Evolutionary conservation across 1,140 invertebrate species (phyloP), one percentile per base, ranked within the genome.

Genomic region (Thrips palmi): DNA sequence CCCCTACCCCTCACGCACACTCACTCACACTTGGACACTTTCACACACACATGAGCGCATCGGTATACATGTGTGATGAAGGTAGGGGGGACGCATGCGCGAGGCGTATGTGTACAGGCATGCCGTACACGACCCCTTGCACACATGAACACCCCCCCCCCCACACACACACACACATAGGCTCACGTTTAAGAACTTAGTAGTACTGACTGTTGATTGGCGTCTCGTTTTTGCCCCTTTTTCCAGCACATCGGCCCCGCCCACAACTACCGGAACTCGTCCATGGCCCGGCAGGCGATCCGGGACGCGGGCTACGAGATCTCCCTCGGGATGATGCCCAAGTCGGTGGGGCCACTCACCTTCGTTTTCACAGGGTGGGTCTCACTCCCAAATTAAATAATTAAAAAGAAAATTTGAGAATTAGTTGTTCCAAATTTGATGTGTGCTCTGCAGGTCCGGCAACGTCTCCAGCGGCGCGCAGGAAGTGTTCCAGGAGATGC

Each of bases 251-350:
- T 99, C 44, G 94, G 93, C 5, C 86, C 87, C 11, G 89, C 93
- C 0, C 96, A 99, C 51, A 98, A 98, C 57, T 99, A 99, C 60
- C 67, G 91, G 15, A 93, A 91, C 55, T 93, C 86, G 0, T 89
- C 89, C 41, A 96, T 96, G 85, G 93, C 93, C 0, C 68, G 85
- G 19, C 93, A 98, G 61, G 88, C 92, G 0, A 84, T 98, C 10
- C 60, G 96, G 32, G 96, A 98, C 57, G 87, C 87, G 23, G 96
- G 94, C 0, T 99, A 99, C 54, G 94, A 98, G 63, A 94, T 99
- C 27, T 77, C 93, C 1, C 59, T 98, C 22, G 92, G 89, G 11
- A 79, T 91, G 61, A 89, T 99, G 87, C 96, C 96, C 10, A 87
- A 89, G 54, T 97, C 93, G 0, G 78, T 99, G 37, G 96, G 94